These are phyloP conservation scores for Campopleginae sp. DNA, from an alignment of 2,888 invertebrate species.

Conservation along the genomic window DNA sequence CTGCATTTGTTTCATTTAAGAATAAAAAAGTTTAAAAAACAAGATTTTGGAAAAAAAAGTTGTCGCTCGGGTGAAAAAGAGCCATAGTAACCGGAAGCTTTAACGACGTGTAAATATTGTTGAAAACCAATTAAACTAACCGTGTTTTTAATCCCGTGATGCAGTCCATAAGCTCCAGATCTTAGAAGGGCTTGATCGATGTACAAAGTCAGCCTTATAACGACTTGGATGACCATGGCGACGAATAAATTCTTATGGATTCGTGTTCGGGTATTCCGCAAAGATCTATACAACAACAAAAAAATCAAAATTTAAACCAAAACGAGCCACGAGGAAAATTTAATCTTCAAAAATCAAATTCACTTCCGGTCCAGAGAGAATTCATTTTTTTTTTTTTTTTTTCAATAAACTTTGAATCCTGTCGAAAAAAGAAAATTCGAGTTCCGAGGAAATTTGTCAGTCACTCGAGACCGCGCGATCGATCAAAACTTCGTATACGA, in stretches of 20 bases:
- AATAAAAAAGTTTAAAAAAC: too few species aligned
- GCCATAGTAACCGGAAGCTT: too few species aligned
- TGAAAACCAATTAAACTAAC: conserved; percentile 84
- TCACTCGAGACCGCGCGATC: not conserved
- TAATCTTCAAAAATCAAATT: not conserved
- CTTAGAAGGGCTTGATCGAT: conserved; percentile 89
- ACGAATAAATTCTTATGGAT: conserved; percentile 94
- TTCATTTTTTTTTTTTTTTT: not conserved
- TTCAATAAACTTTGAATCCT: too few species aligned
- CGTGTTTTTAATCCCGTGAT: conserved; percentile 88
- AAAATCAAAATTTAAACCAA: not conserved
- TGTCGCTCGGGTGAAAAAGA: too few species aligned
- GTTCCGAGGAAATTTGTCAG: not conserved
- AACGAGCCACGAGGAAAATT: not conserved
- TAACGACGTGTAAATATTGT: not conserved
- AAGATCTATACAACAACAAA: conserved; percentile 85
- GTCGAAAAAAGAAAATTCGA: not conserved
- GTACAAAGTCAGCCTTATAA: conserved; percentile 90
- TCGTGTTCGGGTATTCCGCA: conserved; percentile 92
- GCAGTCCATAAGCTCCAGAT: conserved; percentile 79
- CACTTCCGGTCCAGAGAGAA: not conserved
- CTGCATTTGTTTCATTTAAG: too few species aligned
- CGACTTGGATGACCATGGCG: conserved; percentile 92
- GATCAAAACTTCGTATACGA: not conserved
- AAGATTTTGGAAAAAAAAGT: too few species aligned